Conservation (phyloP, 2,797 vertebrate species). For the Rachycentron canadum region DNA sequence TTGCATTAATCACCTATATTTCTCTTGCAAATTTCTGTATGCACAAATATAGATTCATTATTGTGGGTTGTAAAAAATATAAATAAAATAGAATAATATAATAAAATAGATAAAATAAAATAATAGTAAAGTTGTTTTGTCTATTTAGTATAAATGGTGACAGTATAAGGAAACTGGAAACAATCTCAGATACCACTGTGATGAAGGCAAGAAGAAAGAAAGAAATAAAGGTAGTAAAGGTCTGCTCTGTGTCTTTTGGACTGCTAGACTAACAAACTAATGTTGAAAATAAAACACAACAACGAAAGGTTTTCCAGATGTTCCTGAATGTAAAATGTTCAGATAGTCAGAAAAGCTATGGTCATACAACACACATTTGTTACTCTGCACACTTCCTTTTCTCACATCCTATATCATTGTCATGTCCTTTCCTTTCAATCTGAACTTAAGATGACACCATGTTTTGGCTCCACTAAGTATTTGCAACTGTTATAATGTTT, state of each 20-base stretch:
- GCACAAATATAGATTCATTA: too few relatives aligned
- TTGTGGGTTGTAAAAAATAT: too few relatives aligned
- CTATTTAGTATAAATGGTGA: too few relatives aligned
- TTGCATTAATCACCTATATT: neutral
- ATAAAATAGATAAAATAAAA: too few relatives aligned
- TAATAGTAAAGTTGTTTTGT: too few relatives aligned
- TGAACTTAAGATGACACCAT: slow-evolving; percentile 19
- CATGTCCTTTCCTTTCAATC: slow-evolving; percentile 7
- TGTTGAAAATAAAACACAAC: neutral
- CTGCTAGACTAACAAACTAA: neutral
- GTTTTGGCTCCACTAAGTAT: slow-evolving; percentile 46
- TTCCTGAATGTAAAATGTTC: slow-evolving; percentile 24
- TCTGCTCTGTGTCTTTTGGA: neutral
- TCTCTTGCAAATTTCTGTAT: neutral
- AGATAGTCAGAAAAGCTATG: slow-evolving; percentile 4
- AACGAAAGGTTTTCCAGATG: neutral
- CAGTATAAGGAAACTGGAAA: neutral
- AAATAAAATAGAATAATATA: too few relatives aligned
- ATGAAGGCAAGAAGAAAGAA: neutral
- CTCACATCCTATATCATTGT: slow-evolving; percentile 15
- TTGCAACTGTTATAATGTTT: slow-evolving; percentile 66
- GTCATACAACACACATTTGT: slow-evolving; percentile 27
- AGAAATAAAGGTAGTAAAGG: neutral
- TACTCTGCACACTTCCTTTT: slow-evolving; percentile 32
- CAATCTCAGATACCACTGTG: neutral